Evolutionary conservation across 2,113 vertebrate genomes (phyloP), one percentile per base, ranked within the genome.

Genomic region (Nothocercus julius): DNA sequence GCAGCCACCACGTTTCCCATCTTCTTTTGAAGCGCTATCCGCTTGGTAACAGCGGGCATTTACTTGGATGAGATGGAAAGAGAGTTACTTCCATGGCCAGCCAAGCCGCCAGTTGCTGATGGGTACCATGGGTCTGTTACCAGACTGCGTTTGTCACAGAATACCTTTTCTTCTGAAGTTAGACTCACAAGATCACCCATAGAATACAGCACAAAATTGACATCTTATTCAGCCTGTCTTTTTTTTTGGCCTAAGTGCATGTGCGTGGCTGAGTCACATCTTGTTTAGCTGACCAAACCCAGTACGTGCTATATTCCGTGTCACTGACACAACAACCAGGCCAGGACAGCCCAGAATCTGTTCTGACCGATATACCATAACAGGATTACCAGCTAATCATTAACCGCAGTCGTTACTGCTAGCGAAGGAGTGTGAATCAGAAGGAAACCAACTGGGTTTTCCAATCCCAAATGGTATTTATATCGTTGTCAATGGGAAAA

Each of bases 341-440:
- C 56, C 61, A 93, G 42, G 91, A 38, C 36, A 61, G 67, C 13
- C 42, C 32, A 42, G 24, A 86, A 75, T 61, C 40, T 85, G 42
- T 82, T 67, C 42, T 77, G 21, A 67, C 25, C 81, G 68, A 51
- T 67, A 54, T 2, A 82, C 9, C 15, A 51, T 63, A 93, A 85
- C 24, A 79, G 61, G 61, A 92, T 17, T 32, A 82, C 15, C 42
- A 74, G 78, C 40, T 93, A 85, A 61, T 45, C 73, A 92, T 44
- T 67, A 64, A n/a, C 28, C 15, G 69, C 14, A 75, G 61, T 56
- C 44, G 27, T 61, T 69, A 83, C 49, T 72, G 25, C n/a, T 32
- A 69, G 67, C 27, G 25, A 6, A 47, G 19, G 59, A 27, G 34
- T 42, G 61, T 64, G 49, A 78, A 14, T 42, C 62, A 74, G 61